Conservation (phyloP, 1,140 invertebrate genomes). For the Drosophila ananassae region DNA sequence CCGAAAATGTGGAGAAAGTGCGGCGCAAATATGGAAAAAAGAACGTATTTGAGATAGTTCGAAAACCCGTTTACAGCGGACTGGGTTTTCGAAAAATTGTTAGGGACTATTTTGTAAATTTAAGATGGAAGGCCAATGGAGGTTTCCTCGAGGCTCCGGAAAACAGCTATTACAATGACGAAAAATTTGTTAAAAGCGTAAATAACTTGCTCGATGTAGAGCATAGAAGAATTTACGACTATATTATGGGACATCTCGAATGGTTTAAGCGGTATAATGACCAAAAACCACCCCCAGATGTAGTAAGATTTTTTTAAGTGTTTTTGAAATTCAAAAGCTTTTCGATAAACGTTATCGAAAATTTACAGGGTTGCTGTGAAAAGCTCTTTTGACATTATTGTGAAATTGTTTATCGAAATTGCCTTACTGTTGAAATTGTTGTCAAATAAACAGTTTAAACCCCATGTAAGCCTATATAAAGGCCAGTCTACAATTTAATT, state of each 20-base stretch:
- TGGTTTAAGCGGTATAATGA: conserved; percentile 25
- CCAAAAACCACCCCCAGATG: conserved; percentile 16
- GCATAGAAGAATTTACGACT: conserved; percentile 43
- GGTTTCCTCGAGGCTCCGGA: conserved; percentile 54
- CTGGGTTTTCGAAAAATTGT: conserved; percentile 29
- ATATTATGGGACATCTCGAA: conserved; percentile 36
- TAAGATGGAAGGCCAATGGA: conserved; percentile 49
- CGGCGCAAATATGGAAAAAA: conserved; percentile 61
- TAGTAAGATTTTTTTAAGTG: not conserved
- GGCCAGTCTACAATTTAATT: not conserved
- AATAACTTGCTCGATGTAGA: conserved; percentile 36
- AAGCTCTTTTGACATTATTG: conserved; percentile 22
- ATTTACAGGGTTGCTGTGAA: not conserved
- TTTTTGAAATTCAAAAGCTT: not conserved
- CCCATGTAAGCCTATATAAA: not conserved
- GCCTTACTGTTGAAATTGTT: conserved; percentile 17
- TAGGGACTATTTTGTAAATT: conserved; percentile 32
- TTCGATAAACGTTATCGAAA: not conserved
- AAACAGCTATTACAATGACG: conserved; percentile 47
- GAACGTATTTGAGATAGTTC: conserved; percentile 52
- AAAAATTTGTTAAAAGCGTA: conserved; percentile 31
- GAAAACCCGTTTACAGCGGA: conserved; percentile 39
- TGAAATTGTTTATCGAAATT: conserved; percentile 42
- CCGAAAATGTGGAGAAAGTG: conserved; percentile 21
- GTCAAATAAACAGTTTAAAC: conserved; percentile 17